Conservation (phyloP, 2,888 invertebrate species). For the Eristalinus sepulchralis region DNA sequence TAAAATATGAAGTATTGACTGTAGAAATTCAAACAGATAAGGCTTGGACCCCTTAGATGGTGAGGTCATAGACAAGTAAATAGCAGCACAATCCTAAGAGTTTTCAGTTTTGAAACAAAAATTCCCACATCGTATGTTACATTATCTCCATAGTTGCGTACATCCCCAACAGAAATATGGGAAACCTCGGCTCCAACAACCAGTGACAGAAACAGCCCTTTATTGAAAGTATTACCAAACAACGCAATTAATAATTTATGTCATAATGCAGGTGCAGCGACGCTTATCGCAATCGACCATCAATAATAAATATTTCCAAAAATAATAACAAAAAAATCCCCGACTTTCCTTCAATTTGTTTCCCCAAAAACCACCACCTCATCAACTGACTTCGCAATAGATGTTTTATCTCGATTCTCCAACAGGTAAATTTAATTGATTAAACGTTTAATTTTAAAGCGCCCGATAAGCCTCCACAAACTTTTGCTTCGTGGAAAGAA, state of each 20-base stretch:
- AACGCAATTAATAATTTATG: not conserved
- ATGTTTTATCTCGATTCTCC: not conserved
- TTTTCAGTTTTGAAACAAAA: no score
- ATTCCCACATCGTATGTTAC: no score
- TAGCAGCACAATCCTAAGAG: no score
- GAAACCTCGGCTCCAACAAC: no score
- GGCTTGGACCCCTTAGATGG: no score
- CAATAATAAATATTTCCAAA: not conserved
- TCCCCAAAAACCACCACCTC: not conserved
- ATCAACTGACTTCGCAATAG: not conserved
- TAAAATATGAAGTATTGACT: no score
- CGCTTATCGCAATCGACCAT: constrained; percentile 13
- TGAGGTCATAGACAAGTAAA: no score
- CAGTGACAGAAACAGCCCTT: not conserved
- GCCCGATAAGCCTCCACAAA: not conserved
- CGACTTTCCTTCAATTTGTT: not conserved
- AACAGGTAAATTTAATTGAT: not conserved
- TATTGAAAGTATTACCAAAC: not conserved
- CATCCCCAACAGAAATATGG: no score
- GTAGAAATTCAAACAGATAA: no score
- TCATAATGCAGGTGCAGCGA: not conserved
- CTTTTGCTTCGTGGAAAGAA: not conserved
- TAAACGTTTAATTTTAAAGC: not conserved
- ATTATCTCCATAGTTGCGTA: no score
- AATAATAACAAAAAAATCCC: not conserved